phyloP scores from a whole-genome alignment of 2,113 vertebrate species.

The Seriola aureovittata region DNA sequence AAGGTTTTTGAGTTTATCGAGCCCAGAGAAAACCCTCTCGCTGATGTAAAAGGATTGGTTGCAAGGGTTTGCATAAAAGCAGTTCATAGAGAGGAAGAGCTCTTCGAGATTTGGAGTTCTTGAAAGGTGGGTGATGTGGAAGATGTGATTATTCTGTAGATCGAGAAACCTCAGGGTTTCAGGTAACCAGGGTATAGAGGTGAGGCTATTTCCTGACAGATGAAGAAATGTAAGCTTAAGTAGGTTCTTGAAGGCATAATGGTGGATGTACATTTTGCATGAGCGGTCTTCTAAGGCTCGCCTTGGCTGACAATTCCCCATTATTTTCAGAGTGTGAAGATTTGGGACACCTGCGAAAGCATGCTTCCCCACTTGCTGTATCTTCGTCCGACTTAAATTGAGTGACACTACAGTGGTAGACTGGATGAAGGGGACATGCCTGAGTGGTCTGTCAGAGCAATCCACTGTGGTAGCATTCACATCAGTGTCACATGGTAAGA shows the following conservation, averaged over 20 bases:
- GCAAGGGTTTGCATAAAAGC: slow-evolving; percentile 85
- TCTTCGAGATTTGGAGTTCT: slow-evolving; percentile 70
- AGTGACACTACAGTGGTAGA: slow-evolving; percentile 71
- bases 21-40: slow-evolving; percentile 69
- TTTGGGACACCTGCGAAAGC: slow-evolving; percentile 79
- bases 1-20: slow-evolving; percentile 78
- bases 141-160: slow-evolving; percentile 81
- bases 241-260: slow-evolving; percentile 73
- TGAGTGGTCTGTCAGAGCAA: slow-evolving; percentile 76
- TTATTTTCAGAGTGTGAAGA: slow-evolving; percentile 76
- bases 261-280: slow-evolving; percentile 77
- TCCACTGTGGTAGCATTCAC: slow-evolving; percentile 67
- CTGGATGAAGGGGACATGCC: slow-evolving; percentile 70
- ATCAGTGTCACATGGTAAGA: slow-evolving; percentile 83
- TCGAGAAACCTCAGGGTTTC: slow-evolving; percentile 71
- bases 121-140: slow-evolving; percentile 66
- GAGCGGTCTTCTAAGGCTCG: slow-evolving; percentile 23
- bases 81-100: slow-evolving; percentile 80
- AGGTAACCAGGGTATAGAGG: slow-evolving; percentile 79
- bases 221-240: slow-evolving; percentile 68
- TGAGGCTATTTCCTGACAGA: slow-evolving; percentile 84
- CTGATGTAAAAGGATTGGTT: slow-evolving; percentile 75
- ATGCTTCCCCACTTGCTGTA: slow-evolving; percentile 54
- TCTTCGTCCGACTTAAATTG: slow-evolving; percentile 76
- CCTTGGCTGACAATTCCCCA: slow-evolving; percentile 77